Evolutionary conservation across 1,140 invertebrate genomes (phyloP).

Genomic region (Nasonia giraulti): DNA sequence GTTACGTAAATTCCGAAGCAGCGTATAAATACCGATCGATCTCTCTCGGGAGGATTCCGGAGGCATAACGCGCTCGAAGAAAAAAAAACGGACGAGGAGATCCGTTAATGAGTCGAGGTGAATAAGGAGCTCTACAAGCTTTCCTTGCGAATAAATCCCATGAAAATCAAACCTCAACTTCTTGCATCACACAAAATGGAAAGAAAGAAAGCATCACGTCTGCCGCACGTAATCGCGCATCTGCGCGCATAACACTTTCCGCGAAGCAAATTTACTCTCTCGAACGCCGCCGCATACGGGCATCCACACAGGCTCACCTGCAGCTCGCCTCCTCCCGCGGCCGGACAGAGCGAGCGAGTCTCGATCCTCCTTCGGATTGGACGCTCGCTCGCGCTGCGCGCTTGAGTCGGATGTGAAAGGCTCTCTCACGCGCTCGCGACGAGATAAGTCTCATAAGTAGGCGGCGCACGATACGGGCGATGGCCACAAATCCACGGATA

Average conservation of each 20-base stretch:
- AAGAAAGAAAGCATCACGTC: too few species aligned
- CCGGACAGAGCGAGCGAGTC: not conserved
- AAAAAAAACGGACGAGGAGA: slow-evolving; percentile 15
- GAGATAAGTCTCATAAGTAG: slow-evolving; percentile 69
- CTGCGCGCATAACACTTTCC: too few species aligned
- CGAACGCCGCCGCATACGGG: too few species aligned
- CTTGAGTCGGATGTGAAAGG: slow-evolving; percentile 48
- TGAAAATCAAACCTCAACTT: too few species aligned
- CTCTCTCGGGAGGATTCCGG: not conserved
- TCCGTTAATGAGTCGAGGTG: slow-evolving; percentile 44
- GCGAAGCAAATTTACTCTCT: too few species aligned
- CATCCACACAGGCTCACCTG: slow-evolving; percentile 1
- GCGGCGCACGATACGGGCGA: slow-evolving; percentile 66
- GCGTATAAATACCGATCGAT: slow-evolving; percentile 28
- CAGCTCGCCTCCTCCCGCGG: not conserved
- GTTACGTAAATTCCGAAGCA: too few species aligned
- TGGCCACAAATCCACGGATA: slow-evolving; percentile 64
- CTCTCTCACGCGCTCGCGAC: slow-evolving; percentile 42
- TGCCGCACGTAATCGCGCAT: too few species aligned
- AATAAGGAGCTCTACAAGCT: not conserved
- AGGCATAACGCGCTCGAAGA: not conserved
- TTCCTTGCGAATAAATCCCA: too few species aligned
- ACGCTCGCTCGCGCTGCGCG: too few species aligned
- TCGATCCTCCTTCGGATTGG: slow-evolving; percentile 43
- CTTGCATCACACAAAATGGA: too few species aligned